These are phyloP conservation scores for Bombus haemorrhoidalis DNA, from an alignment of 1,140 invertebrate species.

Conservation along the genomic window DNA sequence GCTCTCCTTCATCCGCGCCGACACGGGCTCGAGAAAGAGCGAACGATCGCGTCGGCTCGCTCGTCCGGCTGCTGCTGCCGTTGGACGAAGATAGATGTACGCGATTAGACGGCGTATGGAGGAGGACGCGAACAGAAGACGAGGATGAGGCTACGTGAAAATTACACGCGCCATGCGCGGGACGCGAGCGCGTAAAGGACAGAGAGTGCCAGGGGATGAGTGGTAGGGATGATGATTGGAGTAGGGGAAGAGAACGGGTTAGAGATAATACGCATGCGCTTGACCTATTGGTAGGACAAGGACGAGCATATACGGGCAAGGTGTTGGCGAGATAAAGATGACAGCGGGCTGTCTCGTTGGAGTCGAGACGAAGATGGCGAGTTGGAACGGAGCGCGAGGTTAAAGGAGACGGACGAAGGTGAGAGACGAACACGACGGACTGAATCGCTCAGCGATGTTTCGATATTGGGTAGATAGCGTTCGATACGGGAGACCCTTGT, in stretches of 20 bases:
- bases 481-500: slow-evolving; percentile 76
- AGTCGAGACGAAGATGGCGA: slow-evolving; percentile 31
- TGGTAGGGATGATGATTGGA: slow-evolving; percentile 13
- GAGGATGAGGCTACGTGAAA: slow-evolving; percentile 60
- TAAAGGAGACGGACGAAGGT: slow-evolving; percentile 44
- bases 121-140: neutral
- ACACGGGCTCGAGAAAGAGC: slow-evolving; percentile 74
- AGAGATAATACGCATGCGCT: slow-evolving; percentile 24
- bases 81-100: neutral
- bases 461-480: slow-evolving; percentile 77
- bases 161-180: slow-evolving; percentile 67
- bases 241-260: slow-evolving; percentile 18
- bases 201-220: neutral
- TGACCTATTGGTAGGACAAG: slow-evolving; percentile 45
- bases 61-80: slow-evolving; percentile 2
- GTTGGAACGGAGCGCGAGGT: neutral
- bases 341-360: slow-evolving; percentile 38
- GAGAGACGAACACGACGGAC: slow-evolving; percentile 77
- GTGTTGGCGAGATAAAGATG: slow-evolving; percentile 27
- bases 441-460: slow-evolving; percentile 79
- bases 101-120: neutral
- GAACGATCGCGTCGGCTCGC: neutral
- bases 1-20: slow-evolving; percentile 82
- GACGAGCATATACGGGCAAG: slow-evolving; percentile 19
- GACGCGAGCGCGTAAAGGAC: slow-evolving; percentile 53